Conservation (phyloP, 2,797 vertebrate genomes). For the Alexandromys oeconomus region DNA sequence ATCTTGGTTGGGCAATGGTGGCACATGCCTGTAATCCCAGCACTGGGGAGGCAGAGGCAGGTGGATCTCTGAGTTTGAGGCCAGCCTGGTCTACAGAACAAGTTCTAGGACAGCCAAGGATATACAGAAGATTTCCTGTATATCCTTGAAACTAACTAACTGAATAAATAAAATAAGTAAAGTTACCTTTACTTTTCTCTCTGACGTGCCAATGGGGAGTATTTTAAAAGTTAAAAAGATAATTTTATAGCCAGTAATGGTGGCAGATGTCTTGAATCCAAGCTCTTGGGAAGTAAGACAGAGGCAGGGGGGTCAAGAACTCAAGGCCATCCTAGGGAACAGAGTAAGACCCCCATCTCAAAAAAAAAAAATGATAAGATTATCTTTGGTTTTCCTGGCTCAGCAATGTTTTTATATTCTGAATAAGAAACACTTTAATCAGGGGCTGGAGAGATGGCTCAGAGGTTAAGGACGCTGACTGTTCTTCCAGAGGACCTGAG, state of each 20-base stretch:
- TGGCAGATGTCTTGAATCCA: not conserved
- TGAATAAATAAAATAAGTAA: not conserved
- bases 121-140: not conserved
- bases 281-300: not conserved
- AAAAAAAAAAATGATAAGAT: not conserved
- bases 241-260: not conserved
- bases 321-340: not conserved
- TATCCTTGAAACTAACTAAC: not conserved
- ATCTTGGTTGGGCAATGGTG: not conserved
- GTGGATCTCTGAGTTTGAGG: not conserved
- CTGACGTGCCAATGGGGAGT: conserved; percentile 4
- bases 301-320: not conserved
- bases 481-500: no score
- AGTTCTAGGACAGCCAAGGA: not conserved
- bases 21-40: not conserved
- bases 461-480: no score
- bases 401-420: not conserved
- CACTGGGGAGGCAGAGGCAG: not conserved
- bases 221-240: conserved; percentile 27
- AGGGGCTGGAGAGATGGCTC: not conserved
- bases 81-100: not conserved
- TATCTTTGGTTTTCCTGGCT: conserved; percentile 22
- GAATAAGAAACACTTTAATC: not conserved
- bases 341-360: not conserved
- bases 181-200: conserved; percentile 59